A percentile compares a stretch with the other conserved stretches of the same genome.
phyloP scores from a whole-genome alignment of 2,113 vertebrate genomes.

The Calypte anna region DNA sequence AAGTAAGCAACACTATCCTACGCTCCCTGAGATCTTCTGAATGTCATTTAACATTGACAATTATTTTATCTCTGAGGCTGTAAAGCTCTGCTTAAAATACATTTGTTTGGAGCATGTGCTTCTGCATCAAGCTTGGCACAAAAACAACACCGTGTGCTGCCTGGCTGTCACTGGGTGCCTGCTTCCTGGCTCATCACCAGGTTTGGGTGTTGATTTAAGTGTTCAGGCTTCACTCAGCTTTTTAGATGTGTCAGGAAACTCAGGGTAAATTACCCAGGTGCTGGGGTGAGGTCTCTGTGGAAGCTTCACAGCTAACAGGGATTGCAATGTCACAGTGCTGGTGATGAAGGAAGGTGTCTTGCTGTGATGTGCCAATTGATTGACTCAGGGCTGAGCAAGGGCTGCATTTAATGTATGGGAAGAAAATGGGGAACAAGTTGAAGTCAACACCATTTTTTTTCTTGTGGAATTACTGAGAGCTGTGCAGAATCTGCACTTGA shows the following conservation, averaged over 20 bases:
- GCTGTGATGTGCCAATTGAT: neutral
- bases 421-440: neutral
- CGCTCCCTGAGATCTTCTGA: neutral
- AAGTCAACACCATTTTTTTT: neutral
- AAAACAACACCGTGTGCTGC: neutral
- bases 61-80: neutral
- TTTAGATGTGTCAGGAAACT: neutral
- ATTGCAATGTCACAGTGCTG: neutral
- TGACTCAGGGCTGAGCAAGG: neutral
- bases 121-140: neutral
- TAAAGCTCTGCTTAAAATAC: neutral
- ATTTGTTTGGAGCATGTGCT: neutral
- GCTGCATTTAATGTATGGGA: neutral
- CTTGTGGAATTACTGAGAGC: neutral
- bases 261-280: neutral
- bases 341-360: neutral
- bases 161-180: accelerated
- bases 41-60: neutral
- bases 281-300: neutral
- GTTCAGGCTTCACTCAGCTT: neutral
- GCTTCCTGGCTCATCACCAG: neutral
- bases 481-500: neutral
- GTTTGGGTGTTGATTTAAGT: neutral
- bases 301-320: neutral
- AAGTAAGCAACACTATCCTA: neutral